Conservation (phyloP, 2,797 vertebrate genomes). For the Acropternis orthonyx region DNA sequence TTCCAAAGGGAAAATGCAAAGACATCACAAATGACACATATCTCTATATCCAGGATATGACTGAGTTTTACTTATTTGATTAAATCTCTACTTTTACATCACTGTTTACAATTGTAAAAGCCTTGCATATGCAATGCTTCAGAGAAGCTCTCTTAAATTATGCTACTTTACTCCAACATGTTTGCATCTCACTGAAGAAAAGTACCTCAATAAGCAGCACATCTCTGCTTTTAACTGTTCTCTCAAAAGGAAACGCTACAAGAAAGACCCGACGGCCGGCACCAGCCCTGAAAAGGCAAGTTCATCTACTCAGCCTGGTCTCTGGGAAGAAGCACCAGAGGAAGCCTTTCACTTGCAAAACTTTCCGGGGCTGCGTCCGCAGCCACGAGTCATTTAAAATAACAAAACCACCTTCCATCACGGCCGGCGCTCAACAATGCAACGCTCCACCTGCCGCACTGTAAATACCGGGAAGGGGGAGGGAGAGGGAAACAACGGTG, state of each 20-base stretch:
- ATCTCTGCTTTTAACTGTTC: background rate
- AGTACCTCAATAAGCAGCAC: background rate
- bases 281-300: background rate
- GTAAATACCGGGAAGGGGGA: background rate
- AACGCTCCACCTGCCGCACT: background rate
- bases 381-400: background rate
- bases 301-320: background rate
- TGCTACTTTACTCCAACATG: background rate
- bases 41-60: background rate
- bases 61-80: background rate
- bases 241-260: background rate
- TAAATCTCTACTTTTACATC: background rate
- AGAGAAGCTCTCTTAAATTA: background rate
- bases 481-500: no score
- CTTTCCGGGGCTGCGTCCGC: background rate
- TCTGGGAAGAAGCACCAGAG: background rate
- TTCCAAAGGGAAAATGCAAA: background rate
- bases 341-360: background rate
- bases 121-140: fast-evolving
- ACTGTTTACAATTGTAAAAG: background rate
- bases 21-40: background rate
- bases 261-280: background rate
- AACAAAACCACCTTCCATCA: background rate
- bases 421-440: background rate
- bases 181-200: background rate